Percentiles rank a stretch among this genome's conserved stretches.
These are phyloP conservation scores for Erithacus rubecula DNA, from an alignment of 2,797 vertebrate species.

Conservation along the genomic window DNA sequence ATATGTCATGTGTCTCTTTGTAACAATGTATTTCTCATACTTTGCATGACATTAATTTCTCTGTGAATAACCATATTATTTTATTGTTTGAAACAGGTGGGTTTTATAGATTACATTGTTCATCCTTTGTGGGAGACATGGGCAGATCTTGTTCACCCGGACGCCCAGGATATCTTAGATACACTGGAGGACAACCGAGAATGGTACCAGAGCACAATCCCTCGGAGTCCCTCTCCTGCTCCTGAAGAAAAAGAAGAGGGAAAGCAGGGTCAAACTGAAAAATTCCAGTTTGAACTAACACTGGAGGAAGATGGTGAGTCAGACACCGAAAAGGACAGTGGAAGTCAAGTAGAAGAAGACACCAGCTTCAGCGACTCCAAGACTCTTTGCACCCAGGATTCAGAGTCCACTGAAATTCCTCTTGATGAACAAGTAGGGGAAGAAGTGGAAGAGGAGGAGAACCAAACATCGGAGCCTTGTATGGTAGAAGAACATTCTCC, in stretches of 20 bases:
- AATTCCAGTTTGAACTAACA: conserved; percentile 98
- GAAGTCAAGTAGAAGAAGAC: conserved; percentile 94
- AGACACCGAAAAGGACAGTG: conserved; percentile 96
- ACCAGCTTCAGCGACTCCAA: conserved; percentile 98
- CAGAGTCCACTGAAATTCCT: conserved; percentile 95
- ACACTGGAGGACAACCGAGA: conserved; percentile 98
- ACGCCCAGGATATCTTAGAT: conserved; percentile 97
- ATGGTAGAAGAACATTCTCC: conserved; percentile 78
- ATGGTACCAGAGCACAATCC: conserved; percentile 99
- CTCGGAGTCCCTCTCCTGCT: conserved; percentile 93
- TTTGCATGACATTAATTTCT: background rate
- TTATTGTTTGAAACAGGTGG: conserved; percentile 82
- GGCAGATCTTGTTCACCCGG: conserved; percentile 97
- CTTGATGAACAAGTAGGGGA: conserved; percentile 94
- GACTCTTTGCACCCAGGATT: conserved; percentile 99
- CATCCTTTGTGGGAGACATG: conserved; percentile 99
- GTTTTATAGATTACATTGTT: conserved; percentile 98
- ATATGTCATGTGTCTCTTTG: background rate
- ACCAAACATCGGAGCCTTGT: conserved; percentile 76
- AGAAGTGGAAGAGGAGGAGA: conserved; percentile 80
- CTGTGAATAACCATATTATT: background rate
- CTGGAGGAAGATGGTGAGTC: conserved; percentile 97
- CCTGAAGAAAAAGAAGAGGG: conserved; percentile 89
- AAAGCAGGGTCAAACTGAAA: conserved; percentile 88
- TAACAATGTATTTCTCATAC: background rate